Conservation (phyloP, 2,113 vertebrate genomes). For the Brachyhypopomus gauderio region DNA sequence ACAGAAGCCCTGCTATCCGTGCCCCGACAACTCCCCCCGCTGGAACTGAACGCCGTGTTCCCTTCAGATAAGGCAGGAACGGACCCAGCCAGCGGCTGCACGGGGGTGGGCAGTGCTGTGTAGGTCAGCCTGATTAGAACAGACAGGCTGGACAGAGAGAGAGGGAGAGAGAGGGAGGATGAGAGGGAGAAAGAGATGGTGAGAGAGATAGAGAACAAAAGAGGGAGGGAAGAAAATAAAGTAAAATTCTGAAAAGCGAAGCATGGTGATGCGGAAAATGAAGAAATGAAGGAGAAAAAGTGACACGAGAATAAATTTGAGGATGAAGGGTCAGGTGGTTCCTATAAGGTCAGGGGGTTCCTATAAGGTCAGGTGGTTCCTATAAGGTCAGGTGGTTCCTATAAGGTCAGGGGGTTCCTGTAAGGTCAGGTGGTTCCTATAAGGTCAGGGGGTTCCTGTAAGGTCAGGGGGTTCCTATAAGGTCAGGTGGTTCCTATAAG, state of each 20-base stretch:
- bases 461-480: constrained; percentile 28
- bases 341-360: background rate
- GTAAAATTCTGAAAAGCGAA: background rate
- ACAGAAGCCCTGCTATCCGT: background rate
- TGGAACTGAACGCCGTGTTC: background rate
- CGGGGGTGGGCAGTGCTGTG: constrained; percentile 20
- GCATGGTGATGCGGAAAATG: background rate
- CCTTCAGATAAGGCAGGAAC: background rate
- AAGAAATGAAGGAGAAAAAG: background rate
- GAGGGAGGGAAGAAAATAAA: background rate
- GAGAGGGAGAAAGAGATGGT: background rate
- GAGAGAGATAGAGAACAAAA: constrained; percentile 10
- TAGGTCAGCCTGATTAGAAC: constrained; percentile 26
- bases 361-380: constrained; percentile 22
- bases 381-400: too few species aligned
- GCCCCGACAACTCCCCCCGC: background rate
- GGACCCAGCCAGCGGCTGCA: background rate
- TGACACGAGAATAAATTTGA: background rate
- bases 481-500: too few species aligned
- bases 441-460: background rate
- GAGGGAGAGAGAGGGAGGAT: constrained; percentile 23
- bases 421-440: constrained; percentile 29
- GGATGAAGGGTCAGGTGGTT: too few species aligned
- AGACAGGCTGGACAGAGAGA: background rate
- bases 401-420: background rate